Evolutionary conservation across 2,113 vertebrate genomes (phyloP), one percentile per base, ranked within the genome.

Genomic region (Chaetodon trifascialis): DNA sequence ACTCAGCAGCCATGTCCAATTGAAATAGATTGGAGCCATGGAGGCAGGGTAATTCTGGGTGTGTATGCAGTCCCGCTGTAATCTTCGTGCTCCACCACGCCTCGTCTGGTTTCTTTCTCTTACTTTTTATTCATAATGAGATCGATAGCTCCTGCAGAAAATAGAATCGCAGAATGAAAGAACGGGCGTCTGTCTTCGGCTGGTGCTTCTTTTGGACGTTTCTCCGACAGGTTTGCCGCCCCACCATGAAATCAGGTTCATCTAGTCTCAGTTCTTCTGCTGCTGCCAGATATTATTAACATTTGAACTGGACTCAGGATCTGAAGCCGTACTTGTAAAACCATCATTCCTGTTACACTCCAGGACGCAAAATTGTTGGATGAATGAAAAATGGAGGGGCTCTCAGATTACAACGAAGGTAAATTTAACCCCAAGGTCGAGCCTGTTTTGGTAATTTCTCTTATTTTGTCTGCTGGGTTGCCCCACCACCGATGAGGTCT

Each of bases 1-100:
- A 76, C 74, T 75, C 83, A 42, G 80, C 86, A 93, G 92, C 92
- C 92, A 84, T 92, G 89, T 92, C 92, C 89, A 93, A 93, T 93
- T 81, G 87, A 72, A 92, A 91, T 92, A 94, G 90, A 94, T 92
- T 92, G 90, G 87, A 89, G 88, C 85, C 78, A 19, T 80, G 74
- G 80, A 82, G 66, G 74, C 80, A 42, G 82, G 72, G 80, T 91
- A 66, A 83, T 84, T 78, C 52, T 73, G 75, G 66, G 82, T 65
- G 84, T 81, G 82, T 73, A 47, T 49, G 88, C 85, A 56, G 83
- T 23, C 64, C 78, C 30, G 85, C 68, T 87, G 88, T 87, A 89
- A 89, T 90, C 86, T 73, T 54, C n/a, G 38, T 40, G 59, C 74
- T 75, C 46, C 86, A 77, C 83, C 65, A 38, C 21, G 49, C 84